These are phyloP conservation scores for Tenthredo amoena DNA, from an alignment of 2,888 invertebrate genomes.

Conservation along the genomic window DNA sequence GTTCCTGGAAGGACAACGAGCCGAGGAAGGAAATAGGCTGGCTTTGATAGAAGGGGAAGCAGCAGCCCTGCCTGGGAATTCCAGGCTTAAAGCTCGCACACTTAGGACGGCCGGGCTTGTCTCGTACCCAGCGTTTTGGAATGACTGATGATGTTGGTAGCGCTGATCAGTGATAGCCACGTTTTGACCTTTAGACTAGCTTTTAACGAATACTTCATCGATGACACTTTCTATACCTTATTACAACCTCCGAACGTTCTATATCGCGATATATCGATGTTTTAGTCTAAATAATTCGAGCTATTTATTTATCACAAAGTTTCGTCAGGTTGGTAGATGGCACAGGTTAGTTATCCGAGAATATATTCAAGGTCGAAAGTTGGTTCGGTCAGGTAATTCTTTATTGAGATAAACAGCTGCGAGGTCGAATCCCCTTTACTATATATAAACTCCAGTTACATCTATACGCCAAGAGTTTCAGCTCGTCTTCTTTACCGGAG, in stretches of 20 bases:
- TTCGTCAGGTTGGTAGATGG: neutral
- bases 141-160: slow-evolving; percentile 36
- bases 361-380: neutral
- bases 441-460: neutral
- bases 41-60: slow-evolving; percentile 18
- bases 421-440: slow-evolving; percentile 4
- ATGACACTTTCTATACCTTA: neutral
- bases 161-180: slow-evolving; percentile 45
- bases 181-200: slow-evolving; percentile 40
- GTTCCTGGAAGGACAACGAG: slow-evolving; percentile 31
- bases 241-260: neutral
- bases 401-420: slow-evolving; percentile 2
- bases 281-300: neutral
- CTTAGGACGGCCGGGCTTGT: slow-evolving; percentile 11
- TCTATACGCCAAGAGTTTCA: neutral
- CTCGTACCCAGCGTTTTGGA: slow-evolving; percentile 17
- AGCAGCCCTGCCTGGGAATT: slow-evolving; percentile 37
- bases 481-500: neutral
- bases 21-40: slow-evolving; percentile 42
- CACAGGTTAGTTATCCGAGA: neutral
- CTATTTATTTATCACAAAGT: neutral
- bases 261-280: neutral
- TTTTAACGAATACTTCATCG: slow-evolving; percentile 28
- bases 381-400: neutral
- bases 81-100: slow-evolving; percentile 32